Evolutionary conservation across 2,888 invertebrate species (phyloP).

Genomic region (Flabesymbios commensalis): DNA sequence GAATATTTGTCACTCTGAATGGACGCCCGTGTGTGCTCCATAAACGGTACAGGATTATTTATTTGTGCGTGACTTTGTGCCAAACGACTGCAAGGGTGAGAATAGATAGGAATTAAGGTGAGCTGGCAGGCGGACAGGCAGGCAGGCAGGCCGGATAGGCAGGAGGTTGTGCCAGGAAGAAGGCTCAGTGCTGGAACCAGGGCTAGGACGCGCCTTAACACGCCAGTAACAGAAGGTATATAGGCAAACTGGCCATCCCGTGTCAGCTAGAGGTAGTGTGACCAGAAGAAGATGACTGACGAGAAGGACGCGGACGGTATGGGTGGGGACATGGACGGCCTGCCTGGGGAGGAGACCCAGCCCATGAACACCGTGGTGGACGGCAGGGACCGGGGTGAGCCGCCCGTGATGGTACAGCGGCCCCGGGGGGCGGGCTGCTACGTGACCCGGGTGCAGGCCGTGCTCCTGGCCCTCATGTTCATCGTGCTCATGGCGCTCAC

Average conservation of each 20-base stretch:
- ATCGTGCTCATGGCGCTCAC: conserved; percentile 18
- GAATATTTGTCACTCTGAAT: too few species aligned
- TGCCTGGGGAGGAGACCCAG: neutral
- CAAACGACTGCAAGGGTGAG: too few species aligned
- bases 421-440: conserved; percentile 11
- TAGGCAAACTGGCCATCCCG: neutral
- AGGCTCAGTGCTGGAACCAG: neutral
- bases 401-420: neutral
- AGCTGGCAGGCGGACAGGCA: too few species aligned
- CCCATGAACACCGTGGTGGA: conserved; percentile 29
- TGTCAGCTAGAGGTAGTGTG: neutral
- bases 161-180: neutral
- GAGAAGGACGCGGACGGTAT: neutral
- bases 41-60: too few species aligned
- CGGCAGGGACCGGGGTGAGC: neutral
- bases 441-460: conserved; percentile 10
- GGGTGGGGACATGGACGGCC: neutral
- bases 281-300: neutral
- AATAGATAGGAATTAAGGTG: too few species aligned
- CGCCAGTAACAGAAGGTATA: neutral
- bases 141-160: too few species aligned
- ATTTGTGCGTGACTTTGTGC: too few species aligned
- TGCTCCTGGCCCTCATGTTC: conserved; percentile 13
- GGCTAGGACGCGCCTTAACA: neutral
- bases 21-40: too few species aligned